These are phyloP conservation scores for Rhabdomys dilectus DNA, from an alignment of 2,113 vertebrate species.

Conservation along the genomic window DNA sequence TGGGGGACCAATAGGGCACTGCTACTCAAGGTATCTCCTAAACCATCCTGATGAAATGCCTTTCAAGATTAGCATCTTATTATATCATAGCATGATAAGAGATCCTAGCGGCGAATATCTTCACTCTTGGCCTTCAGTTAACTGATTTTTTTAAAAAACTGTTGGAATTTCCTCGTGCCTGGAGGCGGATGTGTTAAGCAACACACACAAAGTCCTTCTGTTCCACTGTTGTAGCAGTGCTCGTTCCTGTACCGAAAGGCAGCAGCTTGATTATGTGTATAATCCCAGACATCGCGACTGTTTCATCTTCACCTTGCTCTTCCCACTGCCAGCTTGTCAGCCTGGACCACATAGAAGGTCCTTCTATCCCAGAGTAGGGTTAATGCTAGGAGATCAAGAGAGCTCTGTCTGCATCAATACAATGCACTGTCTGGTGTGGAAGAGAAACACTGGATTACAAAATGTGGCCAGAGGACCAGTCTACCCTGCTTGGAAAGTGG, in stretches of 20 bases:
- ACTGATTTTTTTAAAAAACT: not conserved
- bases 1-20: not conserved
- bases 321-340: not conserved
- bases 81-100: not conserved
- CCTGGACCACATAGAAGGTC: not conserved
- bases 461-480: conserved; percentile 33
- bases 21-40: not conserved
- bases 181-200: conserved; percentile 43
- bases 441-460: not conserved
- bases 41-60: not conserved
- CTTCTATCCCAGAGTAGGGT: conserved; percentile 54
- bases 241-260: conserved; percentile 68
- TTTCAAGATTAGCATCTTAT: conserved; percentile 55
- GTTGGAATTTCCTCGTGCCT: conserved; percentile 31
- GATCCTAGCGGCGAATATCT: not conserved
- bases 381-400: conserved; percentile 22
- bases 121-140: not conserved
- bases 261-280: conserved; percentile 53
- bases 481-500: conserved; percentile 68
- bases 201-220: conserved; percentile 14
- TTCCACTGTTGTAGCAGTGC: not conserved
- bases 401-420: conserved; percentile 2
- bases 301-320: not conserved
- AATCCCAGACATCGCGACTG: not conserved
- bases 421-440: not conserved